Evolutionary conservation across 2,888 invertebrate species (phyloP).

Genomic region (Brachypalpus laphriformis): DNA sequence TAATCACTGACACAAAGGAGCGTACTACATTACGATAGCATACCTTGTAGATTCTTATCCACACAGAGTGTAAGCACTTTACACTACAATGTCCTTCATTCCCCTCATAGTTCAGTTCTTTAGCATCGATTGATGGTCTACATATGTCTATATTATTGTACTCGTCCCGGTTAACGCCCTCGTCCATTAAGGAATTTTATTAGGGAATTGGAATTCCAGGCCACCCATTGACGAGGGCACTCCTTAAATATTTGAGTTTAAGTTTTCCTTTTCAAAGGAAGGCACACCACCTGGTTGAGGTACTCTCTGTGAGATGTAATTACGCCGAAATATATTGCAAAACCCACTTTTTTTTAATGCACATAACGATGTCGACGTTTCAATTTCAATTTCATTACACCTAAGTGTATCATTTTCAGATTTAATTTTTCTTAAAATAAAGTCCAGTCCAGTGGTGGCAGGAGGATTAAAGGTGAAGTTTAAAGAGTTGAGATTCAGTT

Average conservation of each 20-base stretch:
- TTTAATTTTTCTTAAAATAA: conserved; percentile 32
- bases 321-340: conserved; percentile 1
- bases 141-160: conserved; percentile 14
- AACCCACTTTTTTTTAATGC: neutral
- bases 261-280: too few species aligned
- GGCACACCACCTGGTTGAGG: too few species aligned
- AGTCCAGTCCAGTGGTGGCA: conserved; percentile 18
- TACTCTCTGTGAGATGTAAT: neutral
- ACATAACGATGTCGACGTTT: conserved; percentile 48
- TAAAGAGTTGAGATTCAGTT: conserved; percentile 54
- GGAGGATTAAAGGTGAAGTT: conserved; percentile 63
- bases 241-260: conserved; percentile 12
- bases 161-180: conserved; percentile 44
- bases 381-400: conserved; percentile 66
- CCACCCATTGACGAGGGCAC: conserved; percentile 32
- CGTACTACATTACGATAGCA: conserved; percentile 14
- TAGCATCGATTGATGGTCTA: conserved; percentile 22
- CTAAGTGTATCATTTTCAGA: conserved; percentile 40
- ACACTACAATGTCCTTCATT: conserved; percentile 3
- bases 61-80: neutral
- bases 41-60: conserved; percentile 39
- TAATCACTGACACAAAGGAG: conserved; percentile 24
- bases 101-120: conserved; percentile 6
- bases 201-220: conserved; percentile 52
- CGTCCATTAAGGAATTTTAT: conserved; percentile 40